phyloP scores from a whole-genome alignment of 2,797 vertebrate genomes.

The Carapus acus region DNA sequence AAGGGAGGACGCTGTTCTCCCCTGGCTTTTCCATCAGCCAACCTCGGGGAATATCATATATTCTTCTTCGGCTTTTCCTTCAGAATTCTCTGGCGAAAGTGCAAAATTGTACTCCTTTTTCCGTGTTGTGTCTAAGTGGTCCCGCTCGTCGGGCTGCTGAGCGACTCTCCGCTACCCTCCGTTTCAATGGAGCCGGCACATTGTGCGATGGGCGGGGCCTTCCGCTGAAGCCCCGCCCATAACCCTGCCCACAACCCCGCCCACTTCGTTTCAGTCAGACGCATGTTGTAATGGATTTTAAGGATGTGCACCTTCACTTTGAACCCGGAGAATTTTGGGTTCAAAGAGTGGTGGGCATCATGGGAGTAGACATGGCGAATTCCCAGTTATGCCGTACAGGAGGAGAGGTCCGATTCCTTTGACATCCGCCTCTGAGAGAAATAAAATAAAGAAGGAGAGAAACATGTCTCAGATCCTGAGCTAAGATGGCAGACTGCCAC shows the following conservation, averaged over 20 bases:
- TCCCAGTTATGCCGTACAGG: background rate
- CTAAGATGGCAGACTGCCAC: too few relatives aligned
- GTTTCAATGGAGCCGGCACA: slow-evolving; percentile 64
- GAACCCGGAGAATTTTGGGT: too few relatives aligned
- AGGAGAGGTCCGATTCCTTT: background rate
- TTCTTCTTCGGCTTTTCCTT: slow-evolving; percentile 7
- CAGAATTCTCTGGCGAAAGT: background rate
- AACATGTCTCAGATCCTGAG: too few relatives aligned
- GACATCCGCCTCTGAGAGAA: slow-evolving; percentile 7
- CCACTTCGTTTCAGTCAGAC: slow-evolving; percentile 42
- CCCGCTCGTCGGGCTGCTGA: slow-evolving; percentile 7
- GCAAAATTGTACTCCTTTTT: slow-evolving; percentile 7
- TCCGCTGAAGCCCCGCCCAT: slow-evolving; percentile 20
- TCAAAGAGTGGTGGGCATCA: too few relatives aligned
- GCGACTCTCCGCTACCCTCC: slow-evolving; percentile 36
- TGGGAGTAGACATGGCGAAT: background rate
- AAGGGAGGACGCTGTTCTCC: slow-evolving; percentile 48
- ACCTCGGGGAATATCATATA: slow-evolving; percentile 12
- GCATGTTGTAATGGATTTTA: slow-evolving; percentile 13
- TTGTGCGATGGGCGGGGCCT: slow-evolving; percentile 63
- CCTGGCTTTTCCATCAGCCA: slow-evolving; percentile 59
- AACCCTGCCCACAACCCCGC: slow-evolving; percentile 51
- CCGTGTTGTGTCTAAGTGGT: slow-evolving; percentile 7
- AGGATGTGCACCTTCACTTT: slow-evolving; percentile 12
- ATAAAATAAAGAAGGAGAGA: slow-evolving; percentile 10